These are phyloP conservation scores for Patiria miniata DNA, from an alignment of 35 echinoderm and acorn worm genomes.

Conservation along the genomic window DNA sequence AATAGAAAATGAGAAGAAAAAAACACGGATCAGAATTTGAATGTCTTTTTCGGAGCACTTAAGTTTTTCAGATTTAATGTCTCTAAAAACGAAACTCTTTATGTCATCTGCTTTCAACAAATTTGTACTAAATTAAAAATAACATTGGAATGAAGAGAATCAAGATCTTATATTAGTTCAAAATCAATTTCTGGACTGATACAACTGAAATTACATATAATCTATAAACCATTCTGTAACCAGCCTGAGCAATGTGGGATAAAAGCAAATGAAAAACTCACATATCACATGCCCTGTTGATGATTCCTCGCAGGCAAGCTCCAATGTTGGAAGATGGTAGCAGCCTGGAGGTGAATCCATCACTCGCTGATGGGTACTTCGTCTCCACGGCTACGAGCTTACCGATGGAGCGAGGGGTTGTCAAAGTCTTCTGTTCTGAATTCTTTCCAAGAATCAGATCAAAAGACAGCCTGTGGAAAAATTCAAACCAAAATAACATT, in stretches of 20 bases:
- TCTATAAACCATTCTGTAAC: too few relatives aligned
- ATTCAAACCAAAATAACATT: too few relatives aligned
- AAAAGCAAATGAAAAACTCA: neutral
- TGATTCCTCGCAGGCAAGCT: neutral
- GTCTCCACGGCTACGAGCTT: conserved; percentile 23
- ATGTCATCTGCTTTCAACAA: too few relatives aligned
- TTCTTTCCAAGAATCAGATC: conserved; percentile 1
- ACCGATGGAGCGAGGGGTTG: conserved; percentile 12
- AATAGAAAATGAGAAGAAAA: neutral
- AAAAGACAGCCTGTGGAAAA: neutral
- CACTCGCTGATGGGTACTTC: neutral
- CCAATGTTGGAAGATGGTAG: neutral
- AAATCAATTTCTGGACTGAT: too few relatives aligned
- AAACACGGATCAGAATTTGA: neutral
- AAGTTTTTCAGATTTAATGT: too few relatives aligned
- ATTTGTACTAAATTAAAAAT: too few relatives aligned
- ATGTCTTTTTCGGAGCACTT: too few relatives aligned
- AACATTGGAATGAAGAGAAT: too few relatives aligned
- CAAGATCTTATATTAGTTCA: too few relatives aligned
- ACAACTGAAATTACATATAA: too few relatives aligned
- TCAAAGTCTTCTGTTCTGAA: neutral
- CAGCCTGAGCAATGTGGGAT: too few relatives aligned
- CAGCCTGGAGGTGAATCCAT: neutral
- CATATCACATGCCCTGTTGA: conserved; percentile 26
- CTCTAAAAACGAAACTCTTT: too few relatives aligned